These are phyloP conservation scores for Morpho helenor DNA, from an alignment of 2,888 invertebrate species.

Conservation along the genomic window DNA sequence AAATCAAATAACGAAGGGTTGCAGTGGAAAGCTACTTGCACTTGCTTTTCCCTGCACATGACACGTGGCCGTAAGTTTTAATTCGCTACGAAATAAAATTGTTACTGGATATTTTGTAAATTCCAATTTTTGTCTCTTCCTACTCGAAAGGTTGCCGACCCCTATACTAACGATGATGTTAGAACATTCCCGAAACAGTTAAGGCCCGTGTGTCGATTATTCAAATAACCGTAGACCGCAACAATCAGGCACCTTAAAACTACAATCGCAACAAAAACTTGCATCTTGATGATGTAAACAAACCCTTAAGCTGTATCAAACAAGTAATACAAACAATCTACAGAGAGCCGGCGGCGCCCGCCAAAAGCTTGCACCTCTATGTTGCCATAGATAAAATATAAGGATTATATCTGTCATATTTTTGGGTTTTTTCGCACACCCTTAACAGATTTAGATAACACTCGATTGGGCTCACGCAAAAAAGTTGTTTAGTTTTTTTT, in stretches of 20 bases:
- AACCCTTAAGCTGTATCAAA: slow-evolving; percentile 39
- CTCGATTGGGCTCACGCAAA: slow-evolving; percentile 31
- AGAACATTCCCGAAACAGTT: too few relatives aligned
- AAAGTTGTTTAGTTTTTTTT: slow-evolving; percentile 2
- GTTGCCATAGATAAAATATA: slow-evolving; percentile 33
- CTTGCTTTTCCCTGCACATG: too few relatives aligned
- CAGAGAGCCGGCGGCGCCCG: slow-evolving; percentile 50
- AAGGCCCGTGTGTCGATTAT: background rate
- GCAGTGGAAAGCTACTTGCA: too few relatives aligned
- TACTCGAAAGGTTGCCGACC: too few relatives aligned
- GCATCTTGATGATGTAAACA: slow-evolving; percentile 51
- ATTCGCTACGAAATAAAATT: too few relatives aligned
- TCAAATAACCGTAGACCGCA: background rate
- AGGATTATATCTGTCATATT: slow-evolving; percentile 30
- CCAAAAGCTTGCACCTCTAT: slow-evolving; percentile 52
- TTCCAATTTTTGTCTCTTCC: too few relatives aligned
- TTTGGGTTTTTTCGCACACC: slow-evolving; percentile 58
- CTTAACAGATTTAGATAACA: slow-evolving; percentile 61
- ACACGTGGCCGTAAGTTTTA: too few relatives aligned
- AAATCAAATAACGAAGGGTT: too few relatives aligned
- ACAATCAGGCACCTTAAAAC: slow-evolving; percentile 8
- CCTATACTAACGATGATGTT: too few relatives aligned
- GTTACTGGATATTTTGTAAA: too few relatives aligned
- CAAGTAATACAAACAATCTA: slow-evolving; percentile 44
- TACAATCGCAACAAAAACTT: slow-evolving; percentile 28